Base-by-base conservation (phyloP, 2,113 vertebrate genomes). In the Sinosuthora webbiana region DNA sequence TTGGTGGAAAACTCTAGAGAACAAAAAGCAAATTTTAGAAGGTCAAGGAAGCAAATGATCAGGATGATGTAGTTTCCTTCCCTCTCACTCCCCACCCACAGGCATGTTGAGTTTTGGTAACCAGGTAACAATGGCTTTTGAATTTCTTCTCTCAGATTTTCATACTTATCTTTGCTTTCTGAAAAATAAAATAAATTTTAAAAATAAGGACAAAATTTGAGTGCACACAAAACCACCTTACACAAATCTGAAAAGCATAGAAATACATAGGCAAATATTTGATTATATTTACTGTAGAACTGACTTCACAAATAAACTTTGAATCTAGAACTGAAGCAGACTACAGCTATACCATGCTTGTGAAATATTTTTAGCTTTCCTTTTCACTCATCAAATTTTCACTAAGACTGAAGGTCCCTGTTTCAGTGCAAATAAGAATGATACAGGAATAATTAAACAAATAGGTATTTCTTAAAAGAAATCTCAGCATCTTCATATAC, bases 141-240 rank as follows among this genome's bases (percentile, higher is more conserved):
- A 65, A 75, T 79, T 75, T 93, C 81, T 70, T n/a, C 75, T 84
- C 55, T 98, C 95, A 99, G 59, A 98, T 99, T 98, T 99, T 99
- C 99, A 99, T 99, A 82, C 99, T 99, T 96, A 99, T 98, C 96
- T 99, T 99, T 91, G 99, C 99, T 99, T 99, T 99, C 99, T 99
- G 98, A 96, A 98, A 98, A 97, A 95, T 76, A 95, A 95, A 78
- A 63, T 56, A 59, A 64, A 76, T 16, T 21, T 41, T 14, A 14
- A 0, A 75, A 33, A 76, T 68, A 55, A n/a, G 17, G 16, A 90
- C 30, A 95, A 45, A 74, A 71, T 22, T 75, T 59, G 8, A 93
- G 30, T 19, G 27, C 22, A 45, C 16, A 50, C 24, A 55, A 78
- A 81, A 24, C 6, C 19, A 71, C 6, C 7, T 60, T 31, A 70